Evolutionary conservation across 2,888 invertebrate species (phyloP), one percentile per base, ranked within the genome.

Genomic region (Azorinus chamasolen): DNA sequence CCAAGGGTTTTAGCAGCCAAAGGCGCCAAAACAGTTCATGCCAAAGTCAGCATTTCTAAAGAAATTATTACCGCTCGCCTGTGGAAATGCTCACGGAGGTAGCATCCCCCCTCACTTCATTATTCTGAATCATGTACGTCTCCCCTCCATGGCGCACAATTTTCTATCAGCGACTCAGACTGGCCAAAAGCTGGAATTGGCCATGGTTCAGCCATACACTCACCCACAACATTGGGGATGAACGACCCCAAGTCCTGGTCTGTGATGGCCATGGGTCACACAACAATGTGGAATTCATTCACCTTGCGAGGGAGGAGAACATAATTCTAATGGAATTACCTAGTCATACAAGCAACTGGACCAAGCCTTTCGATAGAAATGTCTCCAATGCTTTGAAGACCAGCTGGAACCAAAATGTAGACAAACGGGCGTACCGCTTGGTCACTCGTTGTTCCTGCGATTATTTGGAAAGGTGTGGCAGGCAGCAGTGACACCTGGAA

Each of bases 81-180:
- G 76, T 51, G 73, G 63, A 6, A 80, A 80, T 63, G 76, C 80
- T 1, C 43, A 20, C 16, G 73, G 69, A 6, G 2, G 14, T 16
- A 54, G 54, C 2, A 43, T 79, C 10, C 75, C 71, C 0, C 80
- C 76, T 4, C 72, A 80, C 51, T 55, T 66, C 12, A 76, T 80
- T 20, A 50, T 80, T 41, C 76, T 76, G 0, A 76, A 72, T 0
- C 76, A 76, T 10, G 10, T 22, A 50, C 3, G 6, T 24, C 4
- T 14, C 6, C 6, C 24, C 22, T 54, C 18, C 22, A 25, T 46
- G 64, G 64, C 12, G 57, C 74, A 0, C 68, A 68, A 12, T 27
- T 74, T 14, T 58, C 58, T 12, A 63, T 74, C 0, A 58, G 51
- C 0, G 53, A 74, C 4, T 58, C 58, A n/a, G 74, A 68, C 1